Base-by-base conservation (phyloP, 2,113 vertebrate genomes). In the Hippocampus guttulatus region DNA sequence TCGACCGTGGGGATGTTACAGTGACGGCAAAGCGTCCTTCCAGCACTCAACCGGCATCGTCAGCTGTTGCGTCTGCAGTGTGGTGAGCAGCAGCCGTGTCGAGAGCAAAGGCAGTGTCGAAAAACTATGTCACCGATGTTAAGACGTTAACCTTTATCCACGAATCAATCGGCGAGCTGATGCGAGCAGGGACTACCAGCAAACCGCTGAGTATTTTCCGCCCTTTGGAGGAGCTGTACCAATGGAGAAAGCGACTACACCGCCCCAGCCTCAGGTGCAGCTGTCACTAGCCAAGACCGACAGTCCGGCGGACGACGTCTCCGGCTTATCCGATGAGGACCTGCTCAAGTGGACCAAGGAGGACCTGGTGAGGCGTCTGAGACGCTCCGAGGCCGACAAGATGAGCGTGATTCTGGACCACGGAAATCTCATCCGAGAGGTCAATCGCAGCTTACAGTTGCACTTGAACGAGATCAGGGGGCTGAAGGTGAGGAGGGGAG, bases 361-460 rank as follows among this genome's bases (percentile, higher is more conserved):
- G 87, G 95, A 98, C 72, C 92, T 98, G 91, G 92, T 98, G 85
- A 94, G 93, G 84, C 92, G 96, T 86, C 91, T 98, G 74, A 90
- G 96, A 79, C 92, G 94, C 25, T 95, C 96, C 2, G 96, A 98
- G 92, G 95, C 96, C 65, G 96, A 98, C 82, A 98, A 98, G 92
- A 97, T 98, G 95, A 97, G 95, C 91, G 95, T 96, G 83, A 98
- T 98, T 88, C 89, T 98, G 90, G 96, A 98, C 90, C 96, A 98
- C 88, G 95, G 96, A 86, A 98, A 97, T 89, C 94, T 98, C 80
- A 98, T 98, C 90, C 95, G 96, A 5, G 96, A 98, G 92, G 96
- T 98, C 88, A 98, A 98, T 88, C 96, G 96, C 71, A 95, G 96
- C 73, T 94, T 98, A 62, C 96, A 98, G 93, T 93, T 97, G 67